Base-by-base conservation (phyloP, 1,140 invertebrate species). In the Camponotus vicinus region DNA sequence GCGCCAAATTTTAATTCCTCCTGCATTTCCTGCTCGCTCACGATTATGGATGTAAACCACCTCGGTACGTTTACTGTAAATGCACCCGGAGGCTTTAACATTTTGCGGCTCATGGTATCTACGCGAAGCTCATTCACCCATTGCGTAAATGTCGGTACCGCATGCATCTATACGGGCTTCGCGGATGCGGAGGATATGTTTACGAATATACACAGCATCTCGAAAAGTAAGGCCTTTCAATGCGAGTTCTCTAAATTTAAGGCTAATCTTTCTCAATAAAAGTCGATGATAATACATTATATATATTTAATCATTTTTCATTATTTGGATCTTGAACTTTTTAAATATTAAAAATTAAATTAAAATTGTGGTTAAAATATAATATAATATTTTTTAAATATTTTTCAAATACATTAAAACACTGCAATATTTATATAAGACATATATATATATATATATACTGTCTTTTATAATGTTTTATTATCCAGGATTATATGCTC, bases 101-200 rank as follows among this genome's bases (percentile, higher is more conserved):
- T 77, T 63, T 78, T 61, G 76, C 63, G 83, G 69, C 78, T 80
- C 75, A 15, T 63, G 69, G 15, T 88, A 76, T 78, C 63, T 69
- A 37, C 61, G 69, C 52, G 87, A 21, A 70, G 70, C 69, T 61
- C 82, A 52, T 57, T 88, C 73, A 70, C 73, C 66, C 80, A 59
- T 77, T 37, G 66, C 34, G 27, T 34, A 71, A 82, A 59, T 37
- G 57, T 52, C 21, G 27, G n/a, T 7, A 34, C 21, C 66, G 37
- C 66, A n/a, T 27, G 78, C 78, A 79, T 21, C 45, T 34, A 42
- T 79, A 67, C 64, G 77, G 77, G 52, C 27, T 69, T 80, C 21
- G 49, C 52, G 67, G 37, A 45, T 61, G 71, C 52, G 71, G 37
- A 82, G 21, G 6, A 59, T 32, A 40, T 27, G 21, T 37, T 80